These are phyloP conservation scores for Bergia puertoricense DNA, from an alignment of 92 coral and sea anemone species.

Conservation along the genomic window DNA sequence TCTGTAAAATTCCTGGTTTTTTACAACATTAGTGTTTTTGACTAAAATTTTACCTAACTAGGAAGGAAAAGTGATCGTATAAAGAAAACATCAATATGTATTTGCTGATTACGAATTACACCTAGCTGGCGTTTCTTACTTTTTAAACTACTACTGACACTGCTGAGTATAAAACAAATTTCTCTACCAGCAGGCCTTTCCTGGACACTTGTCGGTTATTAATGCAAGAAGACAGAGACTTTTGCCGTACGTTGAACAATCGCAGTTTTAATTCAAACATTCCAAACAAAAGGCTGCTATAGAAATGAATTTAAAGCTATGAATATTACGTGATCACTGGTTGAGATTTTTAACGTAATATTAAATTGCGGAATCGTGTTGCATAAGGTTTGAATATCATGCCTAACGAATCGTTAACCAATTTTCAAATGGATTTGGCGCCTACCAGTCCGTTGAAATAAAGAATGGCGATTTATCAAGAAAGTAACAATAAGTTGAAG, in stretches of 20 bases:
- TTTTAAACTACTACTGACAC: neutral
- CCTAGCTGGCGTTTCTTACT: neutral
- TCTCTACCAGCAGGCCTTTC: neutral
- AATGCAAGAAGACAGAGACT: neutral
- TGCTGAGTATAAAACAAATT: neutral
- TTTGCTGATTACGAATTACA: neutral
- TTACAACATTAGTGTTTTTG: neutral
- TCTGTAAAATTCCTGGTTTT: neutral
- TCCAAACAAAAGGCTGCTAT: neutral
- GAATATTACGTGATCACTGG: neutral
- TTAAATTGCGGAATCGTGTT: no score
- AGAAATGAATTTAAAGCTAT: neutral
- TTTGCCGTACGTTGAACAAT: neutral
- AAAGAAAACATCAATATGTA: neutral
- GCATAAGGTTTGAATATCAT: neutral
- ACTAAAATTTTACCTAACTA: conserved; percentile 1
- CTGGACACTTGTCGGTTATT: neutral
- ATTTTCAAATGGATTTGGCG: neutral
- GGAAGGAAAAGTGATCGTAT: neutral
- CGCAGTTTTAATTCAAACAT: neutral
- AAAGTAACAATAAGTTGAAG: neutral
- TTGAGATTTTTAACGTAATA: neutral
- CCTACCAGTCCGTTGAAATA: neutral
- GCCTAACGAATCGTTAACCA: neutral
- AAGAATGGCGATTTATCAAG: neutral